Conservation (phyloP, 1,140 invertebrate genomes). For the Ips typographus region DNA sequence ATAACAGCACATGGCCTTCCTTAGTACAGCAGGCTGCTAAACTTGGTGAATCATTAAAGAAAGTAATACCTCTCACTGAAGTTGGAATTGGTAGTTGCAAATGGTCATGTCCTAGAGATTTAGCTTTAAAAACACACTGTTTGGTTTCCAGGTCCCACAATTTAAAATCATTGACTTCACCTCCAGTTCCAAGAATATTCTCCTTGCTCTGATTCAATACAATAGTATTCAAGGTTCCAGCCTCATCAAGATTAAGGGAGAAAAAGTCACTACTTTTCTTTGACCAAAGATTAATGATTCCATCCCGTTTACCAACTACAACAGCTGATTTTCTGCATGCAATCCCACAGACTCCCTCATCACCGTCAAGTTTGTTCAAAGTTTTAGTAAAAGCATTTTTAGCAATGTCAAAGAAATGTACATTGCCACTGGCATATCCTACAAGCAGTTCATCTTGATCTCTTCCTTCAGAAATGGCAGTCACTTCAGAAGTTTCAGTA, state of each 20-base stretch:
- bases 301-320: conserved; percentile 40
- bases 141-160: conserved; percentile 66
- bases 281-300: conserved; percentile 41
- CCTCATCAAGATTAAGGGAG: conserved; percentile 40
- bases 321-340: conserved; percentile 31
- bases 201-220: conserved; percentile 34
- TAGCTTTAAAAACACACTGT: conserved; percentile 65
- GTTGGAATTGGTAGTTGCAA: conserved; percentile 50
- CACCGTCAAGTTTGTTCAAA: conserved; percentile 38
- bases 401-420: conserved; percentile 40
- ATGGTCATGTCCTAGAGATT: conserved; percentile 58
- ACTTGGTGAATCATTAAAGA: conserved; percentile 40
- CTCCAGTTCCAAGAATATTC: conserved; percentile 44
- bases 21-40: conserved; percentile 46
- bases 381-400: conserved; percentile 36
- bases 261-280: conserved; percentile 39
- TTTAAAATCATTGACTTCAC: conserved; percentile 71
- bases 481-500: conserved; percentile 51
- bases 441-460: conserved; percentile 43
- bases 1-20: conserved; percentile 54
- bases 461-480: conserved; percentile 61
- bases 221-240: conserved; percentile 37
- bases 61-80: conserved; percentile 45
- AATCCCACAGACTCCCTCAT: conserved; percentile 39
- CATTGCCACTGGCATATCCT: conserved; percentile 45